These are phyloP conservation scores for Bombus picipes DNA, from an alignment of 1,140 invertebrate genomes.

Conservation along the genomic window DNA sequence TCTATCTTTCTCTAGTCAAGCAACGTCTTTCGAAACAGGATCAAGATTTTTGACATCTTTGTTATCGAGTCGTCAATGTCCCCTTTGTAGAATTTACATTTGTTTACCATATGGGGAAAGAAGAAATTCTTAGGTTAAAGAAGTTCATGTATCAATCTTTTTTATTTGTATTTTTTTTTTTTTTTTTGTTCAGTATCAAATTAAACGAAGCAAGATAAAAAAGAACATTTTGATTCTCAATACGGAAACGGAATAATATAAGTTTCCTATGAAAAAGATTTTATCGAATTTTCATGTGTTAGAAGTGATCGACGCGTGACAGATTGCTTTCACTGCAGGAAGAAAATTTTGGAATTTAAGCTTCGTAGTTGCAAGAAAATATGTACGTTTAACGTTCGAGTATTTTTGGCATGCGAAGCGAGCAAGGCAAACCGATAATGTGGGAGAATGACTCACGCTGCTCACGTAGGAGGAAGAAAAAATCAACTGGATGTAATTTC, in stretches of 20 bases:
- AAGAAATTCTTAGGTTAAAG: neutral
- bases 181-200: fast-evolving
- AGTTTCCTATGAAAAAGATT: neutral
- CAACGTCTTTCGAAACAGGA: neutral
- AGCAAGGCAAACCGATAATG: slow-evolving; percentile 16
- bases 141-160: neutral
- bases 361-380: neutral
- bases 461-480: slow-evolving; percentile 49
- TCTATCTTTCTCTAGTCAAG: neutral
- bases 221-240: neutral
- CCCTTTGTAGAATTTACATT: neutral
- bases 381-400: neutral
- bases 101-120: neutral
- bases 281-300: neutral
- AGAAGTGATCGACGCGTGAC: neutral
- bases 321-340: too few relatives aligned
- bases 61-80: neutral
- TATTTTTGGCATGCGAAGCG: slow-evolving; percentile 17
- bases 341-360: neutral
- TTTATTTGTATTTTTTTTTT: too few relatives aligned
- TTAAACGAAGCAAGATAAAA: neutral
- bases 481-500: slow-evolving; percentile 43
- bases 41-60: slow-evolving; percentile 12
- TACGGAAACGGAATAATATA: neutral
- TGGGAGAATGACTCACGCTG: slow-evolving; percentile 44